Conservation (phyloP, 2,888 invertebrate genomes). For the Caenorhabditis virilis region DNA sequence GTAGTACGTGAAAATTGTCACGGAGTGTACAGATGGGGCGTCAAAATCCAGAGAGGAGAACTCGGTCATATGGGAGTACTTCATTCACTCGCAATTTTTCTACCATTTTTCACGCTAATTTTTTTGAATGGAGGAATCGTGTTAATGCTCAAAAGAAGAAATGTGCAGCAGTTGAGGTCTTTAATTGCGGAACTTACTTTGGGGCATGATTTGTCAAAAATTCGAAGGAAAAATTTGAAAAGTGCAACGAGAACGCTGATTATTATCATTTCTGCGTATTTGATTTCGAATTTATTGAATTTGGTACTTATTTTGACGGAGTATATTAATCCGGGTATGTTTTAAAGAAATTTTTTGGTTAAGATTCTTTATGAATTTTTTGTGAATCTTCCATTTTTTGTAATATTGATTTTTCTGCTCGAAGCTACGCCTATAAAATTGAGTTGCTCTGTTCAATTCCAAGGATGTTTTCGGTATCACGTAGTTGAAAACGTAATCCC, state of each 20-base stretch:
- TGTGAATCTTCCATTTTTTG: too few species aligned
- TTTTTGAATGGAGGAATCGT: slow-evolving; percentile 67
- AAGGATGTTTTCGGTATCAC: too few species aligned
- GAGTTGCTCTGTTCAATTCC: too few species aligned
- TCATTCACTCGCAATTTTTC: slow-evolving; percentile 49
- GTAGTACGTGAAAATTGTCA: slow-evolving; percentile 40
- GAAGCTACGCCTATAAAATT: too few species aligned
- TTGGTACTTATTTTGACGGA: slow-evolving; percentile 61
- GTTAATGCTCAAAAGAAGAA: slow-evolving; percentile 62
- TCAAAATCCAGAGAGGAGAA: slow-evolving; percentile 30
- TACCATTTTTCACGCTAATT: slow-evolving; percentile 65
- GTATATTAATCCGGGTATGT: slow-evolving; percentile 59
- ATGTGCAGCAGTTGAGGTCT: slow-evolving; percentile 65
- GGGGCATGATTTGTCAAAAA: slow-evolving; percentile 65
- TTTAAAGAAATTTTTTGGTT: background rate
- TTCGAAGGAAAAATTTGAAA: slow-evolving; percentile 56
- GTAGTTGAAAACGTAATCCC: too few species aligned
- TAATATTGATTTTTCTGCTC: too few species aligned
- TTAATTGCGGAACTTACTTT: slow-evolving; percentile 66
- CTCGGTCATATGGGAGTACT: slow-evolving; percentile 37
- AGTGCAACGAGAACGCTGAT: slow-evolving; percentile 62
- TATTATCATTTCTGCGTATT: slow-evolving; percentile 64
- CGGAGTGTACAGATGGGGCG: slow-evolving; percentile 36
- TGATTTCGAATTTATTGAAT: slow-evolving; percentile 62
- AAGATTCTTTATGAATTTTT: too few species aligned